A percentile compares a stretch with the other conserved stretches of the same genome.
Evolutionary conservation across 2,113 vertebrate genomes (phyloP).

Genomic region (Pituophis catenifer): DNA sequence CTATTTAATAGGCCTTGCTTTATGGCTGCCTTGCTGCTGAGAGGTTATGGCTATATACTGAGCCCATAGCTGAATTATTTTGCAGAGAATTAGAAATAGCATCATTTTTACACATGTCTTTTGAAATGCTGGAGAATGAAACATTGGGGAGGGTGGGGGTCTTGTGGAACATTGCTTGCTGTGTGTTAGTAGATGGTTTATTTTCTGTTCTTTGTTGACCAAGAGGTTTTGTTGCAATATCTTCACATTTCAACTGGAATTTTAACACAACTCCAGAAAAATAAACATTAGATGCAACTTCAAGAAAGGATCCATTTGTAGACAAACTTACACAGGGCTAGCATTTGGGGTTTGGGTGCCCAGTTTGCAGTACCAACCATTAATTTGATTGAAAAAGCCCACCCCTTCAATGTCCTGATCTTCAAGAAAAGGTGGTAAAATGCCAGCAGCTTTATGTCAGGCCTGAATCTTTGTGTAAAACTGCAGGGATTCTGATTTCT

Average conservation of each 20-base stretch:
- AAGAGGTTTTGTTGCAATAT: constrained; percentile 68
- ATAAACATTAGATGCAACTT: constrained; percentile 9
- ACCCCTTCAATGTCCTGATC: constrained; percentile 51
- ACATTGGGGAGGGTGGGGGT: constrained; percentile 15
- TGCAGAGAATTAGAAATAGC: constrained; percentile 29
- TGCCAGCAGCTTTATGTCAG: constrained; percentile 30
- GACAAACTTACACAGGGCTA: constrained; percentile 47
- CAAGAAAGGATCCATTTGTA: background rate
- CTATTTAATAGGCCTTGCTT: constrained; percentile 27
- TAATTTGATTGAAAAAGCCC: constrained; percentile 43
- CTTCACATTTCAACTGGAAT: constrained; percentile 41
- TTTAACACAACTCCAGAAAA: constrained; percentile 41
- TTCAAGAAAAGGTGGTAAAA: constrained; percentile 58
- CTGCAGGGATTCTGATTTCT: constrained; percentile 29
- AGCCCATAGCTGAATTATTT: constrained; percentile 38
- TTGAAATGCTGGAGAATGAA: constrained; percentile 33
- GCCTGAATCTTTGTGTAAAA: constrained; percentile 60
- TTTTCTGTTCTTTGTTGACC: constrained; percentile 51
- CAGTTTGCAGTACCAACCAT: background rate
- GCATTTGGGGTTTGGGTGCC: constrained; percentile 28
- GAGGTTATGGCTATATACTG: constrained; percentile 50
- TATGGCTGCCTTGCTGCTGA: constrained; percentile 31
- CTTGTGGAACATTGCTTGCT: background rate
- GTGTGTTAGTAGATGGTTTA: constrained; percentile 9
- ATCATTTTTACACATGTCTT: constrained; percentile 31